phyloP scores from a whole-genome alignment of 1,140 invertebrate genomes.

The Heliconius congener region DNA sequence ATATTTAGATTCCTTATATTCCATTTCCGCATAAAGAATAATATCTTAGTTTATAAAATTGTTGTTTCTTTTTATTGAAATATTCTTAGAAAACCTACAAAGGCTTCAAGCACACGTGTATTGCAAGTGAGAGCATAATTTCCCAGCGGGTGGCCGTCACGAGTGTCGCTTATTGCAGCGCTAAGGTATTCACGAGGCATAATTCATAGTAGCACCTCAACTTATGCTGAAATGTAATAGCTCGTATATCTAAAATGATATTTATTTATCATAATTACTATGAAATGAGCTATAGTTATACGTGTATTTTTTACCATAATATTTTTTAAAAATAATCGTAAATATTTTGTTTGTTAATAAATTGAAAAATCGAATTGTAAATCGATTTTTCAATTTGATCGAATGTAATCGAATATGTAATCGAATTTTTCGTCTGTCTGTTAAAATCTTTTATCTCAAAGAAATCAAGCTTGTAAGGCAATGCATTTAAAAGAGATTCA shows the following conservation, averaged over 20 bases:
- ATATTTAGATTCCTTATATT: background rate
- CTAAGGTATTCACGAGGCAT: slow-evolving; percentile 17
- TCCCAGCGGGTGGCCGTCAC: slow-evolving; percentile 33
- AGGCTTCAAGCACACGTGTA: slow-evolving; percentile 13
- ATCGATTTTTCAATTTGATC: too few species aligned
- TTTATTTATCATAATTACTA: background rate
- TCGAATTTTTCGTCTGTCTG: too few species aligned
- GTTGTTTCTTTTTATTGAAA: slow-evolving; percentile 4
- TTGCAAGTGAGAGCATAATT: slow-evolving; percentile 39
- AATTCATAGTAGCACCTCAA: slow-evolving; percentile 3
- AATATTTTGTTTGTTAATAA: too few species aligned
- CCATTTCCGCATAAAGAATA: background rate
- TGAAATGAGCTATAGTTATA: background rate
- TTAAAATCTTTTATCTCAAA: too few species aligned
- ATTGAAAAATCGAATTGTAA: too few species aligned
- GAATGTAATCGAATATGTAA: too few species aligned
- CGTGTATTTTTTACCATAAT: too few species aligned
- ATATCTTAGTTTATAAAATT: slow-evolving; percentile 15
- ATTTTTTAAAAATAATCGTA: too few species aligned
- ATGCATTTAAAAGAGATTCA: too few species aligned
- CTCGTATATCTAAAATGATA: background rate
- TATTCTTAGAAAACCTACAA: slow-evolving; percentile 4
- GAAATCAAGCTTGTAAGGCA: too few species aligned
- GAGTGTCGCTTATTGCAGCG: slow-evolving; percentile 11
- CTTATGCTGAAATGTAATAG: background rate